These are phyloP conservation scores for Pangasius krempfi DNA, from an alignment of 2,797 vertebrate genomes.

Conservation along the genomic window DNA sequence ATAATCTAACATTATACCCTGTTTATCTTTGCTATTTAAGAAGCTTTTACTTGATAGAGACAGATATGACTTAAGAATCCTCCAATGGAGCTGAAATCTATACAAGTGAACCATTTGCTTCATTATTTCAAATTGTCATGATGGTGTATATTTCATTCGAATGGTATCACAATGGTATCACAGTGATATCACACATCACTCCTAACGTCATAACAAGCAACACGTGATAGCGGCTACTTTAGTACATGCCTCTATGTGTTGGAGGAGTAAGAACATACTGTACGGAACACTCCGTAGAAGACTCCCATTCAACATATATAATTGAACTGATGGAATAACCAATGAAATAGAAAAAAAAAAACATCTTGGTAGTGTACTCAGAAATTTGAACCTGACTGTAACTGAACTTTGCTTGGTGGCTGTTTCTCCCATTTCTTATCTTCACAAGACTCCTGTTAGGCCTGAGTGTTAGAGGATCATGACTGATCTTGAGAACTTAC, in stretches of 20 bases:
- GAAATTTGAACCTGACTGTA: slow-evolving; percentile 1
- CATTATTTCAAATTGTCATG: neutral
- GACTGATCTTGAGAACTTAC: slow-evolving; percentile 21
- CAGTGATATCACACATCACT: no score
- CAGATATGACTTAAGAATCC: neutral
- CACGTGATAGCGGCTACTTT: neutral
- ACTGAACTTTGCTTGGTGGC: slow-evolving; percentile 58
- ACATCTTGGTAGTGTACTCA: neutral
- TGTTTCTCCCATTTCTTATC: slow-evolving; percentile 43
- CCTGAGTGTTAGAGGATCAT: slow-evolving; percentile 54
- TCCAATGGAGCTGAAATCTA: no score
- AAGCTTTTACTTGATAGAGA: neutral
- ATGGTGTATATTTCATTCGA: neutral
- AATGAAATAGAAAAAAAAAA: neutral
- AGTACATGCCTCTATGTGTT: neutral
- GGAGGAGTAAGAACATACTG: neutral
- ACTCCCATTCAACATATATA: neutral
- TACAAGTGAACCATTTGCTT: neutral
- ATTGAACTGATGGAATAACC: neutral
- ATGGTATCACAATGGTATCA: neutral
- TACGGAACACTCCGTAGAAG: neutral
- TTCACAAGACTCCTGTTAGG: slow-evolving; percentile 47
- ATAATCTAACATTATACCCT: neutral
- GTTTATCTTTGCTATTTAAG: neutral
- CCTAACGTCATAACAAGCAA: neutral